Percentiles rank a stretch among this genome's conserved stretches.
Conservation (phyloP, 2,888 invertebrate genomes). For the Harpalus rubripes region DNA sequence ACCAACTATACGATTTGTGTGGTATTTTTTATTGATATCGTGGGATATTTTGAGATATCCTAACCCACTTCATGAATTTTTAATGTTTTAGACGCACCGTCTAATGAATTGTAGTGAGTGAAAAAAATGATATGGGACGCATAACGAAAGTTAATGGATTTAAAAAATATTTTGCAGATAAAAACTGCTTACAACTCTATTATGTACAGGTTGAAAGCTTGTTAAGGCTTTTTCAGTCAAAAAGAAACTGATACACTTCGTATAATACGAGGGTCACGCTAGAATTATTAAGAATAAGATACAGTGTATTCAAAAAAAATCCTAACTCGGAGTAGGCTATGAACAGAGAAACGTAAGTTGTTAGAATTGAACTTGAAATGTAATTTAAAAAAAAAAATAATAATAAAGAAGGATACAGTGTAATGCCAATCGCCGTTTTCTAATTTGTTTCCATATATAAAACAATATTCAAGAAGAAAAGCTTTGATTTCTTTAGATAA, state of each 20-base stretch:
- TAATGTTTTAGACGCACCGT: slow-evolving; percentile 21
- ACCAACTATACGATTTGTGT: slow-evolving; percentile 49
- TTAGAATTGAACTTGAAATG: too few species aligned
- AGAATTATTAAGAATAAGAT: neutral
- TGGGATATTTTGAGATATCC: slow-evolving; percentile 36
- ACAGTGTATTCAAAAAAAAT: too few species aligned
- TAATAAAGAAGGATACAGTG: too few species aligned
- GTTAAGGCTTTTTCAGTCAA: neutral
- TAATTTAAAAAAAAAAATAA: too few species aligned
- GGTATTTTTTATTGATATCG: slow-evolving; percentile 49
- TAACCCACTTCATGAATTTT: slow-evolving; percentile 24
- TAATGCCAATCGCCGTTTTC: too few species aligned
- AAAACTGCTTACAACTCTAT: slow-evolving; percentile 11
- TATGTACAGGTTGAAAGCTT: neutral
- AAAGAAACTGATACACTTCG: neutral
- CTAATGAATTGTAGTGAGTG: slow-evolving; percentile 32
- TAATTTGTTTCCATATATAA: too few species aligned
- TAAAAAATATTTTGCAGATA: neutral
- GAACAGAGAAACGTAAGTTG: too few species aligned
- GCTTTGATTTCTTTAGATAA: too few species aligned
- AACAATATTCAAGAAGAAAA: too few species aligned
- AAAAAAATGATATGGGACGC: neutral
- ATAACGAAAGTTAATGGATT: neutral
- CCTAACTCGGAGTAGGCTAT: too few species aligned
- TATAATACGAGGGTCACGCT: neutral